phyloP scores from a whole-genome alignment of 2,888 invertebrate genomes.

The Epirrhoe alternata region DNA sequence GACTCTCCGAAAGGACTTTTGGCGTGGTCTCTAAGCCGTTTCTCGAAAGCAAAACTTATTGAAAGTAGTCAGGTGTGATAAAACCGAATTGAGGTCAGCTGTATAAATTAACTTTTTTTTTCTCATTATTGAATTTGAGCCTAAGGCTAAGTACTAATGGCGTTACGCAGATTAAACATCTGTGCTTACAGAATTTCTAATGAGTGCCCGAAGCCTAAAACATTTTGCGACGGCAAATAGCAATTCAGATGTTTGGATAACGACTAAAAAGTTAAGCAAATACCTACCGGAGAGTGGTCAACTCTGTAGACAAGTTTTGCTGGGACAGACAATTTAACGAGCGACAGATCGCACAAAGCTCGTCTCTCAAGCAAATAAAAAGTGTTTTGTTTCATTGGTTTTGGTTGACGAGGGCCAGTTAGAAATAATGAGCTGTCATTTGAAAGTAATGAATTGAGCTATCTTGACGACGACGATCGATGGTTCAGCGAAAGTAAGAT shows the following conservation, averaged over 20 bases:
- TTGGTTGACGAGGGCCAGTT: conserved; percentile 19
- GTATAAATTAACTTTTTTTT: conserved; percentile 22
- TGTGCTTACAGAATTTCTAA: conserved; percentile 24
- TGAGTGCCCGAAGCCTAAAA: conserved; percentile 4
- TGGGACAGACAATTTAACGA: too few relatives aligned
- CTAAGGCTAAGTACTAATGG: conserved; percentile 12
- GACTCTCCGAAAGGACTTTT: too few relatives aligned
- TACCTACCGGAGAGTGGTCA: too few relatives aligned
- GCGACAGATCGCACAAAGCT: too few relatives aligned
- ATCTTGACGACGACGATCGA: conserved; percentile 31
- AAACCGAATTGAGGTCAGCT: conserved; percentile 23
- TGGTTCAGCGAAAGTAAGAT: conserved; percentile 33
- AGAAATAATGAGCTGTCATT: conserved; percentile 38
- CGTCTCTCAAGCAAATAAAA: background rate
- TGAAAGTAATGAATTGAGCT: conserved; percentile 36
- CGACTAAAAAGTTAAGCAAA: background rate
- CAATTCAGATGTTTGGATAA: background rate
- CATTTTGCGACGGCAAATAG: background rate
- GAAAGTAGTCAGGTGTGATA: conserved; percentile 49
- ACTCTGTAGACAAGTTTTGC: too few relatives aligned
- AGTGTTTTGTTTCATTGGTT: background rate
- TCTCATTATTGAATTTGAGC: conserved; percentile 2
- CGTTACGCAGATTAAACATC: conserved; percentile 17
- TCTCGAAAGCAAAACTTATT: conserved; percentile 40
- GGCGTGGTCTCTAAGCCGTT: background rate